Evolutionary conservation across 2,888 invertebrate species (phyloP), one percentile per base, ranked within the genome.

Genomic region (Eilema depressum): DNA sequence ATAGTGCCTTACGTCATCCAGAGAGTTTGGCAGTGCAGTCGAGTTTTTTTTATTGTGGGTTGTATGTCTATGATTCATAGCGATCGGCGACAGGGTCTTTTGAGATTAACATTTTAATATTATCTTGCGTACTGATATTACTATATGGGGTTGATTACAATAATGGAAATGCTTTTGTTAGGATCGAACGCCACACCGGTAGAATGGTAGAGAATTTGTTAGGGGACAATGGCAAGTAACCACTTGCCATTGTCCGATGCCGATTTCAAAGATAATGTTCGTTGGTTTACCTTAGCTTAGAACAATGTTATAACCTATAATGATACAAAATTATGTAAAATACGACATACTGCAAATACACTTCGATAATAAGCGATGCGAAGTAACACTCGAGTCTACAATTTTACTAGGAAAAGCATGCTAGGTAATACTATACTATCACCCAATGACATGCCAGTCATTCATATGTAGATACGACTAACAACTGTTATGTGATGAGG

Each of bases 401-500:
- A 47, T 20, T 47, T 47, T 47, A 47, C 47, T 47, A 47, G 47
- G 47, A 53, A 53, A 53, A 53, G n/a, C 53, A 53, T 53, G 17
- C 25, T 14, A 59, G 23, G 57, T 59, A 59, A 59, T 25, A 26
- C 57, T 12, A 59, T 26, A 59, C 26, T 23, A 59, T 25, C 23
- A 17, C 85, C 83, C 41, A 10, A 63, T 25, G 41, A 10, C 63
- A 63, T 5, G n/a, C 17, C 26, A 59, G 25, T 47, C 20, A 47
- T 47, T 47, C 57, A 85, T 85, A 80, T 47, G 25, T 37, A 53
- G 53, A 53, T 53, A 53, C 53, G 53, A n/a, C 7, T 59, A 59
- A 59, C 59, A 59, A 59, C 14, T 56, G 28, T 30, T 30, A 84
- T 82, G 78, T 83, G 60, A 62, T 62, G 28, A 61, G 20, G 60